Evolutionary conservation across 2,113 vertebrate genomes (phyloP).

Genomic region (Gadus macrocephalus): DNA sequence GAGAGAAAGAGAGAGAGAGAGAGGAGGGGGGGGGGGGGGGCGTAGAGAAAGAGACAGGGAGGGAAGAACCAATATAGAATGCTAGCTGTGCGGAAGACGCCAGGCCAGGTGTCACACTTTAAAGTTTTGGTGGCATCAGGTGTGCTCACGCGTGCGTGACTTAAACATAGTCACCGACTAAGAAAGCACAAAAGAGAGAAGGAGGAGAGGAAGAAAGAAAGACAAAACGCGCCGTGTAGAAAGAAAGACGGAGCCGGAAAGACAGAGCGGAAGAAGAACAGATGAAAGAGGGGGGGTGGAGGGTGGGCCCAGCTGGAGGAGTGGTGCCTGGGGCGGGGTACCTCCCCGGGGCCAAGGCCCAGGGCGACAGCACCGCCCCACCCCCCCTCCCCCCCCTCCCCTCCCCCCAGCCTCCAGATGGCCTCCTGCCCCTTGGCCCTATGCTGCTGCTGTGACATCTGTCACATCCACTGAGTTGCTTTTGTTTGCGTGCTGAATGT

Average conservation of each 20-base stretch:
- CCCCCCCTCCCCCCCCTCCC: conserved; percentile 52
- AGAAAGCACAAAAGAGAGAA: conserved; percentile 2
- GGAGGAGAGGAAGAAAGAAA: neutral
- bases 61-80: no score
- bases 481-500: conserved; percentile 60
- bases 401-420: conserved; percentile 68
- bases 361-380: conserved; percentile 55
- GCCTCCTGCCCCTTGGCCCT: conserved; percentile 64
- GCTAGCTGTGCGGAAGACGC: no score
- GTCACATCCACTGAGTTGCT: conserved; percentile 67
- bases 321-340: conserved; percentile 47
- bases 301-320: conserved; percentile 69
- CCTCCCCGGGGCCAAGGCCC: conserved; percentile 46
- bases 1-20: no score
- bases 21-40: no score
- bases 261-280: conserved; percentile 12
- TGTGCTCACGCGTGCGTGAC: no score
- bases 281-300: conserved; percentile 39
- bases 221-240: neutral
- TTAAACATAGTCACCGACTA: no score
- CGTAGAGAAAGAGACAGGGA: no score
- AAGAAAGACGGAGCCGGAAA: neutral
- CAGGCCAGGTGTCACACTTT: no score
- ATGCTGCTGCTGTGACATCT: conserved; percentile 70
- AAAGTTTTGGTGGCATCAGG: no score